phyloP scores from a whole-genome alignment of 2,113 vertebrate genomes.

The Scopus umbretta region DNA sequence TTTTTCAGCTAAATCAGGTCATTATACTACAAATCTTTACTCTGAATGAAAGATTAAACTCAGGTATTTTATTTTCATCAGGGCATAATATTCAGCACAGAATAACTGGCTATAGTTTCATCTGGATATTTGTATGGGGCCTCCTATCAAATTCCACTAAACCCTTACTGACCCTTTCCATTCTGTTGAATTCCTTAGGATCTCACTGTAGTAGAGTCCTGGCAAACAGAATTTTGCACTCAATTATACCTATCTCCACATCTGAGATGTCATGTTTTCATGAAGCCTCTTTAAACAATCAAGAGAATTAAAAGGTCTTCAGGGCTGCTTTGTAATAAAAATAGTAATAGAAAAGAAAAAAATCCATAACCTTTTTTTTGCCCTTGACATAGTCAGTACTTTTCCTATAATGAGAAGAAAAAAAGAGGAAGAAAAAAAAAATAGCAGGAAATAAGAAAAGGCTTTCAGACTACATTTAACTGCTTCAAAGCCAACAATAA shows the following conservation, averaged over 20 bases:
- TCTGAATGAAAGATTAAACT: slow-evolving; percentile 73
- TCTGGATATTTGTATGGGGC: slow-evolving; percentile 51
- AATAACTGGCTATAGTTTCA: slow-evolving; percentile 68
- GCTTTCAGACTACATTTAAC: slow-evolving; percentile 53
- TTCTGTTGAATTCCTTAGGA: slow-evolving; percentile 51
- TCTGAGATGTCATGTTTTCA: slow-evolving; percentile 62
- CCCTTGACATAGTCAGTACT: slow-evolving; percentile 53
- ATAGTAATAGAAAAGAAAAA: slow-evolving; percentile 14
- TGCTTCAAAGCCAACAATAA: slow-evolving; percentile 52
- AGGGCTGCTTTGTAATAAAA: slow-evolving; percentile 56
- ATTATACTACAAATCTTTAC: slow-evolving; percentile 76
- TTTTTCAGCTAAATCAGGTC: slow-evolving; percentile 74
- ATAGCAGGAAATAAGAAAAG: slow-evolving; percentile 31
- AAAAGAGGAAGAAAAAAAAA: background rate
- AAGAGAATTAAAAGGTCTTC: slow-evolving; percentile 70
- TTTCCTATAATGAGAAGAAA: slow-evolving; percentile 41
- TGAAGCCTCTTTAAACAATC: slow-evolving; percentile 62
- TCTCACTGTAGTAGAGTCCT: slow-evolving; percentile 14
- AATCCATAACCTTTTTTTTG: slow-evolving; percentile 43
- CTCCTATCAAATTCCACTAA: slow-evolving; percentile 73
- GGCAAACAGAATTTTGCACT: slow-evolving; percentile 42
- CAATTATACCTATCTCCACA: slow-evolving; percentile 60
- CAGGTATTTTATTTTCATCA: slow-evolving; percentile 66
- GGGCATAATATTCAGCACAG: slow-evolving; percentile 56
- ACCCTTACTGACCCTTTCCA: slow-evolving; percentile 61